Base-by-base conservation (phyloP, 2,113 vertebrate genomes). In the Cnemophilus loriae region DNA sequence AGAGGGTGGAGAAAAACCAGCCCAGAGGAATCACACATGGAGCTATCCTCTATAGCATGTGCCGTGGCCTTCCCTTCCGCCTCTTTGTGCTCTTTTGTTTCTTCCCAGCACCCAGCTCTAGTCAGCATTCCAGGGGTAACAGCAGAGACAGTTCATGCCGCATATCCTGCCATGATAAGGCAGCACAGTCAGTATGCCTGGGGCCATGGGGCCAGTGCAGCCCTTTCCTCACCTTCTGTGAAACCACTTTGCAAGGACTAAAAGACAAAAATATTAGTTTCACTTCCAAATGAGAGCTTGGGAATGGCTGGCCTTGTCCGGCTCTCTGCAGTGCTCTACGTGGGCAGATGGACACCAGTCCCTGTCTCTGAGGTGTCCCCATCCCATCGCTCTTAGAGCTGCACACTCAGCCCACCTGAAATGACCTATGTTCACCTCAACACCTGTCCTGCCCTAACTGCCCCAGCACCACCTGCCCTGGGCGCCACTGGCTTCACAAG, bases 81-180 rank as follows among this genome's bases (percentile, higher is more conserved):
- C 41, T 76, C 44, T 49, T 24, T 28, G 19, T 19, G 42, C 26
- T 71, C 24, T 37, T 65, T 47, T 33, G 27, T 44, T 70, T 37
- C 56, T 35, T 13, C 20, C 30, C 2, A 3, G 41, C 47, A 67
- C 14, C 10, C 10, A 87, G 81, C 12, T 7, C 9, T 10, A 75
- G n/a, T 19, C 30, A 32, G 13, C 3, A 6, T 32, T 53, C 41
- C 12, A 33, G 18, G 13, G 22, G 8, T 32, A 46, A 39, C 2
- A 74, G 55, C 44, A 53, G 35, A 60, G 33, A 23, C 22, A 41
- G 65, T 5, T 39, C 53, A 37, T 9, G 35, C 15, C 57, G 17
- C 0, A 0, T 21, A 28, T 60, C 61, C 67, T 37, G 32, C 24
- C 22, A 30, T 1, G 1, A 41, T 15, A 41, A 13, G 27, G 50